Conservation (phyloP, 1,140 invertebrate species). For the Adoxophyes honmai region DNA sequence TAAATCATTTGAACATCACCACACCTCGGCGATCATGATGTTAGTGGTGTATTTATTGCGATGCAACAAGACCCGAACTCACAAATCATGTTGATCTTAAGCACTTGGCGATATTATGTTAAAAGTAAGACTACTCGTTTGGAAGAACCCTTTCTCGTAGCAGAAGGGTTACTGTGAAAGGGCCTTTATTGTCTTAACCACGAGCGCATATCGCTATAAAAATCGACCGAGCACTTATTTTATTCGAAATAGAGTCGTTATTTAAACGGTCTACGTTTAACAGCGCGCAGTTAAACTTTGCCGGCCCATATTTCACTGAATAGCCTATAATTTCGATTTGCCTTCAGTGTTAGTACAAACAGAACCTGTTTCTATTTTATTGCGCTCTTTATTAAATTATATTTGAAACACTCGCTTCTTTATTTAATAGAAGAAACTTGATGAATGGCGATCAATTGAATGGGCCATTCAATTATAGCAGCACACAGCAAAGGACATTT, state of each 20-base stretch:
- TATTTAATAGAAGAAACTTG: conserved; percentile 16
- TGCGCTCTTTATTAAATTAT: conserved; percentile 28
- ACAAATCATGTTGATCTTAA: conserved; percentile 49
- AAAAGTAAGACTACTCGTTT: conserved; percentile 27
- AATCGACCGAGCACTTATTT: neutral
- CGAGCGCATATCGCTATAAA: conserved; percentile 17
- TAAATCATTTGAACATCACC: conserved; percentile 57
- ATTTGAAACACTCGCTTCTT: conserved; percentile 23
- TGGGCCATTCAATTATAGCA: conserved; percentile 9
- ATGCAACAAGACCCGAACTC: conserved; percentile 50
- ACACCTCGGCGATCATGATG: neutral
- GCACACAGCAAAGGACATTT: too few relatives aligned
- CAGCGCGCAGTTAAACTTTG: neutral
- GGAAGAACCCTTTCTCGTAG: conserved; percentile 26
- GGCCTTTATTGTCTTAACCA: conserved; percentile 25
- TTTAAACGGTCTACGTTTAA: neutral
- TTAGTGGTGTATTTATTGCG: conserved; percentile 57
- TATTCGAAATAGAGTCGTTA: neutral
- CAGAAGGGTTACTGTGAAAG: conserved; percentile 33
- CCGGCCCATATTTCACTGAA: conserved; percentile 30
- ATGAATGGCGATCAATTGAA: conserved; percentile 11
- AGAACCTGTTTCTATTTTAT: conserved; percentile 35
- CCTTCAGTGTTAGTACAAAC: conserved; percentile 24
- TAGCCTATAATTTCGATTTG: conserved; percentile 36
- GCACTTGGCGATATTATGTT: conserved; percentile 47